Conservation (phyloP, 2,113 vertebrate species). For the Anolis sagrei region DNA sequence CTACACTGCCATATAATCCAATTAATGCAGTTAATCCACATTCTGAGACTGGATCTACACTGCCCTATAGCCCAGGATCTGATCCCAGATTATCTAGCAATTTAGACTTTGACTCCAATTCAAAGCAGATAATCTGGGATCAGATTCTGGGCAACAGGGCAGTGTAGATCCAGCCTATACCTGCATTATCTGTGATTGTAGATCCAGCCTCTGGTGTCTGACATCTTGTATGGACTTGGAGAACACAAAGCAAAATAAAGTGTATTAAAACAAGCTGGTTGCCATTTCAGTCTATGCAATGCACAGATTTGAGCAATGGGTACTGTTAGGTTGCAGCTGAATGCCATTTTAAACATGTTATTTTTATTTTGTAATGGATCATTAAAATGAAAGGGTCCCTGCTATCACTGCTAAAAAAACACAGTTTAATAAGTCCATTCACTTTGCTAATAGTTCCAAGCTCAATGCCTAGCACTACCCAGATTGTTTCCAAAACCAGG, state of each 20-base stretch:
- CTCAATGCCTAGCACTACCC: neutral
- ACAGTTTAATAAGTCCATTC: slow-evolving; percentile 39
- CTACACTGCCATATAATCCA: too few relatives aligned
- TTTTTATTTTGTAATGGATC: slow-evolving; percentile 54
- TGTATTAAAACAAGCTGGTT: neutral
- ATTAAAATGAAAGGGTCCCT: slow-evolving; percentile 40
- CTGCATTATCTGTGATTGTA: too few relatives aligned
- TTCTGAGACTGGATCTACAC: too few relatives aligned
- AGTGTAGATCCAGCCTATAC: too few relatives aligned
- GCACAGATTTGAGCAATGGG: slow-evolving; percentile 8
- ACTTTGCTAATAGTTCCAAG: slow-evolving; percentile 20
- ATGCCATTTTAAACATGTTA: slow-evolving; percentile 42
- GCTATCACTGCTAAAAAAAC: slow-evolving; percentile 30
- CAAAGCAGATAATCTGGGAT: too few relatives aligned
- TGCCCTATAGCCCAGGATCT: too few relatives aligned
- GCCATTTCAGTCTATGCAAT: slow-evolving; percentile 38
- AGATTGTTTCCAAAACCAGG: slow-evolving; percentile 34
- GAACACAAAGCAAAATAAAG: slow-evolving; percentile 26
- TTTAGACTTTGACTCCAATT: too few relatives aligned
- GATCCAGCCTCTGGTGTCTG: neutral
- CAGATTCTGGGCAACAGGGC: too few relatives aligned
- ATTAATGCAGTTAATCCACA: too few relatives aligned
- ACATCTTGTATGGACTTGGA: neutral
- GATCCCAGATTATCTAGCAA: too few relatives aligned
- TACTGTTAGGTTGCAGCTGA: slow-evolving; percentile 21